These are phyloP conservation scores for Coluber constrictor DNA, from an alignment of 2,797 vertebrate species.

Conservation along the genomic window DNA sequence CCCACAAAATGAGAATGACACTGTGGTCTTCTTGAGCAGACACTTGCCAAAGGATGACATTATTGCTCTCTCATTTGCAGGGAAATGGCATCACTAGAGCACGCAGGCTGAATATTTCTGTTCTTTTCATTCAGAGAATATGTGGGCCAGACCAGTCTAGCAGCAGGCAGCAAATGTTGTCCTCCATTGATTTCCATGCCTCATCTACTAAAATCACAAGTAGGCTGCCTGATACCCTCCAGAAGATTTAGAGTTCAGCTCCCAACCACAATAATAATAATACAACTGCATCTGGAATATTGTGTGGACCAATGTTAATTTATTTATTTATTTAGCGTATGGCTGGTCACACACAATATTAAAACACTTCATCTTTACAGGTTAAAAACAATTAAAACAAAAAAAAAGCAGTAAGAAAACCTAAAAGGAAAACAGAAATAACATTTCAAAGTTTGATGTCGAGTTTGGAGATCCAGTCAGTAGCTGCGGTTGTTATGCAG, in stretches of 20 bases:
- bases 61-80: background rate
- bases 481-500: too few species aligned
- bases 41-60: background rate
- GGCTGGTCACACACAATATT: too few species aligned
- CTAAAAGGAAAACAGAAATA: too few species aligned
- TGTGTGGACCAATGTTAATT: too few species aligned
- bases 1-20: background rate
- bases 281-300: too few species aligned
- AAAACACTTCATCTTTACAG: too few species aligned
- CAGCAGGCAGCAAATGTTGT: background rate
- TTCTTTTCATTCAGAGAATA: background rate
- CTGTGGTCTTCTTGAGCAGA: background rate
- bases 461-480: too few species aligned
- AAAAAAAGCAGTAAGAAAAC: too few species aligned
- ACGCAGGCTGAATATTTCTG: background rate
- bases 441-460: too few species aligned
- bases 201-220: background rate
- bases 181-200: background rate
- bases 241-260: background rate
- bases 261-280: too few species aligned
- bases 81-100: background rate
- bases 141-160: background rate
- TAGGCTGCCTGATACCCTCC: background rate
- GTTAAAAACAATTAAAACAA: too few species aligned
- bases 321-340: too few species aligned